These are phyloP conservation scores for Smittia aterrima DNA, from an alignment of 2,888 invertebrate genomes.

Conservation along the genomic window DNA sequence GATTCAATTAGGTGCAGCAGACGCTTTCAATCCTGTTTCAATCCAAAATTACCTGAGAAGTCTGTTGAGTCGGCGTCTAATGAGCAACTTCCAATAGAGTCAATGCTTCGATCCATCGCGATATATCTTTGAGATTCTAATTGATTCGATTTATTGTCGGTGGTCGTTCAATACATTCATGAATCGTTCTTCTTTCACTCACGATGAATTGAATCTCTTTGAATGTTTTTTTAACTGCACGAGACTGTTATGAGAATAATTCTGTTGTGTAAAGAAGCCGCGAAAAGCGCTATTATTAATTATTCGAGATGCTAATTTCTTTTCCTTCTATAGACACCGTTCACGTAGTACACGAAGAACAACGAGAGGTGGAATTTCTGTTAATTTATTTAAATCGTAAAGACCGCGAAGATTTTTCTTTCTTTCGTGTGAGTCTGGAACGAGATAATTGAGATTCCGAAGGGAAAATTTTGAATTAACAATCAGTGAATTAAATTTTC, in stretches of 20 bases:
- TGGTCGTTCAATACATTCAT: not conserved
- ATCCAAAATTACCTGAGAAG: constrained; percentile 63
- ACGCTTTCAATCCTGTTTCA: not conserved
- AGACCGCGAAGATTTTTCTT: not conserved
- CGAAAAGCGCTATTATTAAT: constrained; percentile 18
- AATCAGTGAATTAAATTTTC: not conserved
- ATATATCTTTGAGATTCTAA: not conserved
- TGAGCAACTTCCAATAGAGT: constrained; percentile 84
- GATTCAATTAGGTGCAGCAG: not conserved
- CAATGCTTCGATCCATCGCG: constrained; percentile 71
- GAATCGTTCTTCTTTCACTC: not conserved
- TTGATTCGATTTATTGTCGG: constrained; percentile 21
- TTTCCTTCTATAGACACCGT: constrained; percentile 13
- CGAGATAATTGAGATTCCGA: not conserved
- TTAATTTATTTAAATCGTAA: constrained; percentile 35
- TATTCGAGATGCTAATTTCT: constrained; percentile 23
- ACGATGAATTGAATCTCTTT: not conserved
- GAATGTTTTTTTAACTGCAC: not conserved
- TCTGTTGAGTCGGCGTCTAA: constrained; percentile 77
- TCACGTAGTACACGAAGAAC: not conserved
- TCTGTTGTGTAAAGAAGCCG: not conserved
- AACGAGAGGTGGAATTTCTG: not conserved
- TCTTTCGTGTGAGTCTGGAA: not conserved
- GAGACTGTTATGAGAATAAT: not conserved
- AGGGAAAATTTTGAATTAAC: not conserved